Percentiles rank a stretch among this genome's conserved stretches.
Evolutionary conservation across 2,797 vertebrate species (phyloP).

Genomic region (Mormyrops attenuatus): DNA sequence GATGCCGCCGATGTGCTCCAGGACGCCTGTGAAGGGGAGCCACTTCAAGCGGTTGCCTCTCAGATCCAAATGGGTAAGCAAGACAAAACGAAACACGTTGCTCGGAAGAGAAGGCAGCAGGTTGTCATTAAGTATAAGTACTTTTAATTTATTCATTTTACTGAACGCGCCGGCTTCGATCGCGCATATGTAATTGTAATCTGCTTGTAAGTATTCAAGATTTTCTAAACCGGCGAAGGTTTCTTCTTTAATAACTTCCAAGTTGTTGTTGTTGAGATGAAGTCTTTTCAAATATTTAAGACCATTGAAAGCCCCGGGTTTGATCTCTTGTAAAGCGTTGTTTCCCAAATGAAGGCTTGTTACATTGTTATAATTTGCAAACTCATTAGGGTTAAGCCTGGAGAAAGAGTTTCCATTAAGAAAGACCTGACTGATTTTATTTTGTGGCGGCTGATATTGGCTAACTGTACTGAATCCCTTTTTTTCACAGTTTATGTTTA

Average conservation of each 20-base stretch:
- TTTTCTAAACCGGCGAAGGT: slow-evolving; percentile 87
- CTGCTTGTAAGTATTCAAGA: slow-evolving; percentile 93
- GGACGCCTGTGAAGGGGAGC: slow-evolving; percentile 88
- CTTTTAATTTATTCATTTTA: slow-evolving; percentile 93
- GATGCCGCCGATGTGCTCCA: slow-evolving; percentile 95
- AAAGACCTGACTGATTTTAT: slow-evolving; percentile 92
- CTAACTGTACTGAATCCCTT: slow-evolving; percentile 90
- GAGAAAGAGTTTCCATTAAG: slow-evolving; percentile 92
- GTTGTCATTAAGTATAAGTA: slow-evolving; percentile 96
- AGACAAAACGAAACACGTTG: slow-evolving; percentile 93
- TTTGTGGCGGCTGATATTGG: slow-evolving; percentile 81
- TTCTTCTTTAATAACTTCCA: slow-evolving; percentile 90
- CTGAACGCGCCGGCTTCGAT: slow-evolving; percentile 90
- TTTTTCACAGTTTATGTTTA: slow-evolving; percentile 96
- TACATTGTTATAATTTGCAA: slow-evolving; percentile 88
- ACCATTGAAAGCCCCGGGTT: slow-evolving; percentile 82
- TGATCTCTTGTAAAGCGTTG: slow-evolving; percentile 93
- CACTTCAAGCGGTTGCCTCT: slow-evolving; percentile 89
- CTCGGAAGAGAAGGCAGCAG: slow-evolving; percentile 85
- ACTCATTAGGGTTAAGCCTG: slow-evolving; percentile 83
- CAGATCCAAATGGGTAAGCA: slow-evolving; percentile 94
- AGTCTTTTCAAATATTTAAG: slow-evolving; percentile 86
- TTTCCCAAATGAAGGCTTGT: slow-evolving; percentile 93
- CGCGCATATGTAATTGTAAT: slow-evolving; percentile 93
- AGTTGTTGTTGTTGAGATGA: slow-evolving; percentile 94